phyloP scores from a whole-genome alignment of 2,797 vertebrate species.

The Pseudochaenichthys georgianus region DNA sequence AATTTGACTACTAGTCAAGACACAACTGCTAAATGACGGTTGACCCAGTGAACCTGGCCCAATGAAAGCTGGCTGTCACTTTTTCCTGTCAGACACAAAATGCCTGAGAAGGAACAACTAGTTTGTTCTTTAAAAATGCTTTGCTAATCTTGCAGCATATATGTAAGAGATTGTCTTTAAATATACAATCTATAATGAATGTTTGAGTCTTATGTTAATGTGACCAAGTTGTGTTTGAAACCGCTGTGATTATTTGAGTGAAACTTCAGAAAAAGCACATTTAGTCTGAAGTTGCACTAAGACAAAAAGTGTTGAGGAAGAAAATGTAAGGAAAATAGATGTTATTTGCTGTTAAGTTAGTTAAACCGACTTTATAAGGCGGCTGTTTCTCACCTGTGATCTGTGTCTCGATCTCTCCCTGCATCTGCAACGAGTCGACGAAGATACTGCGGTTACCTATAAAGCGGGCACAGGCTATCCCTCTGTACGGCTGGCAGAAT shows the following conservation, averaged over 20 bases:
- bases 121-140: neutral
- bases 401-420: slow-evolving; percentile 98
- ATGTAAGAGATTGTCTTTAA: neutral
- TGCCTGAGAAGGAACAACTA: neutral
- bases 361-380: neutral
- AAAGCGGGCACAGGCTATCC: slow-evolving; percentile 96
- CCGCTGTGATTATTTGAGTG: neutral
- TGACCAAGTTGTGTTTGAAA: neutral
- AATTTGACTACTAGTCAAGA: neutral
- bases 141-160: neutral
- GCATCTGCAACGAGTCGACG: slow-evolving; percentile 98
- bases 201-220: neutral
- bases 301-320: neutral
- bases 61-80: neutral
- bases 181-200: neutral
- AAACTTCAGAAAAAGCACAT: neutral
- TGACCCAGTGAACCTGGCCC: slow-evolving; percentile 17
- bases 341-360: neutral
- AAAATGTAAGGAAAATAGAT: neutral
- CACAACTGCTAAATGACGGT: neutral
- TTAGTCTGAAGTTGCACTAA: neutral
- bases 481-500: slow-evolving; percentile 98
- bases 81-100: slow-evolving; percentile 11
- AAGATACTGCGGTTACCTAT: slow-evolving; percentile 98
- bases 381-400: slow-evolving; percentile 90